Conservation (phyloP, 2,888 invertebrate genomes). For the Hedya salicella region DNA sequence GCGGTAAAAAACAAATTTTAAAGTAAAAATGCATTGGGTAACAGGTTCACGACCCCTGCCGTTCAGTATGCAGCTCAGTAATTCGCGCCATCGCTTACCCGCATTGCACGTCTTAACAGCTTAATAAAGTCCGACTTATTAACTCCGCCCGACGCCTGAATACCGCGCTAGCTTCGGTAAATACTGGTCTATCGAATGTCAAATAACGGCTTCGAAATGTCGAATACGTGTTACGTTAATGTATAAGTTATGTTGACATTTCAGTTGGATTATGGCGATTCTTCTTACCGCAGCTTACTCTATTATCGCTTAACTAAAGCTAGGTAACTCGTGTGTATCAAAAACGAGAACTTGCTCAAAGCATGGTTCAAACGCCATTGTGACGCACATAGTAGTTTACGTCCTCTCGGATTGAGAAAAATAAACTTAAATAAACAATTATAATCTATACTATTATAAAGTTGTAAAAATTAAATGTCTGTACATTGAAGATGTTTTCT, state of each 20-base stretch:
- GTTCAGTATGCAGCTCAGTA: slow-evolving; percentile 67
- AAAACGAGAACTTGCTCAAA: no score
- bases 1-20: slow-evolving; percentile 1
- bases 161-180: slow-evolving; percentile 31
- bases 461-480: no score
- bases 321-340: no score
- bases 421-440: no score
- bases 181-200: slow-evolving; percentile 27
- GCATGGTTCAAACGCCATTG: no score
- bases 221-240: slow-evolving; percentile 10
- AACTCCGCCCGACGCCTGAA: slow-evolving; percentile 30
- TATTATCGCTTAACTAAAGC: no score
- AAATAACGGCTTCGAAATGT: slow-evolving; percentile 9
- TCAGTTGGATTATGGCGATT: no score
- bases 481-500: no score
- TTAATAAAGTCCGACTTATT: slow-evolving; percentile 45
- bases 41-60: slow-evolving; percentile 55
- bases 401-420: no score
- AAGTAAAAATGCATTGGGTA: slow-evolving; percentile 19
- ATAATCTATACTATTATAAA: no score
- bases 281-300: no score
- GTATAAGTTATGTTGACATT: background rate
- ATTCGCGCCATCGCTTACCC: slow-evolving; percentile 58
- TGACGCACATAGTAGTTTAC: no score
- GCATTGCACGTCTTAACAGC: slow-evolving; percentile 49